A percentile compares a stretch with the other conserved stretches of the same genome.
Conservation (phyloP, 2,797 vertebrate species). For the Gadopsis marmoratus region DNA sequence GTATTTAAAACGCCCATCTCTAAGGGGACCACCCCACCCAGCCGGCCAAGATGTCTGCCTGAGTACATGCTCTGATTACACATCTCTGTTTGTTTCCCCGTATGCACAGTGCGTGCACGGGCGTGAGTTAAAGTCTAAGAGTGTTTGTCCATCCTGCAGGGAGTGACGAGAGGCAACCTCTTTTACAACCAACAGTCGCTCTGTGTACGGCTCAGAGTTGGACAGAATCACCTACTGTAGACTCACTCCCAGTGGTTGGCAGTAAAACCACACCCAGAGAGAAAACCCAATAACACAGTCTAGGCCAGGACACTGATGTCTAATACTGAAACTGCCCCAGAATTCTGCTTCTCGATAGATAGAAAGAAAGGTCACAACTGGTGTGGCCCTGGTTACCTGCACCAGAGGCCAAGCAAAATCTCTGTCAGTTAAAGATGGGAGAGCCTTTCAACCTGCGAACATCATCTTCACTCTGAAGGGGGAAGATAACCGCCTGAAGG, state of each 20-base stretch:
- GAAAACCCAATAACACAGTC: conserved; percentile 69
- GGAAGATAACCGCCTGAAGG: conserved; percentile 34
- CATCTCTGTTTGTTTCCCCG: conserved; percentile 58
- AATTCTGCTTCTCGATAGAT: conserved; percentile 70
- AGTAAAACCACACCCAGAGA: conserved; percentile 78
- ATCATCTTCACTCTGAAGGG: conserved; percentile 47
- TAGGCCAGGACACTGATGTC: conserved; percentile 52
- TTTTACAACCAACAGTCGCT: conserved; percentile 71
- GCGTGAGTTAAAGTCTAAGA: conserved; percentile 48
- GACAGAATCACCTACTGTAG: conserved; percentile 73
- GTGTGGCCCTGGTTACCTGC: conserved; percentile 58
- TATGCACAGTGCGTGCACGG: conserved; percentile 36
- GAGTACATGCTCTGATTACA: conserved; percentile 66
- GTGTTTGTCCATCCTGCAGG: conserved; percentile 62
- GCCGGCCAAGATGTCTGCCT: conserved; percentile 52
- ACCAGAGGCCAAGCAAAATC: conserved; percentile 40
- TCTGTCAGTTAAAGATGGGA: conserved; percentile 29
- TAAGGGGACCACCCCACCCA: conserved; percentile 77
- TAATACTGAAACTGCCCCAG: conserved; percentile 40
- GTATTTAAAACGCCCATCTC: conserved; percentile 75
- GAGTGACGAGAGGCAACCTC: conserved; percentile 75
- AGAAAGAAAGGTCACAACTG: conserved; percentile 45
- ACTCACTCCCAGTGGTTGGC: conserved; percentile 68
- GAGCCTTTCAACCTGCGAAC: conserved; percentile 40
- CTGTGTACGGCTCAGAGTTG: conserved; percentile 66